Evolutionary conservation across 2,113 vertebrate genomes (phyloP).

Genomic region (Poicephalus gulielmi): DNA sequence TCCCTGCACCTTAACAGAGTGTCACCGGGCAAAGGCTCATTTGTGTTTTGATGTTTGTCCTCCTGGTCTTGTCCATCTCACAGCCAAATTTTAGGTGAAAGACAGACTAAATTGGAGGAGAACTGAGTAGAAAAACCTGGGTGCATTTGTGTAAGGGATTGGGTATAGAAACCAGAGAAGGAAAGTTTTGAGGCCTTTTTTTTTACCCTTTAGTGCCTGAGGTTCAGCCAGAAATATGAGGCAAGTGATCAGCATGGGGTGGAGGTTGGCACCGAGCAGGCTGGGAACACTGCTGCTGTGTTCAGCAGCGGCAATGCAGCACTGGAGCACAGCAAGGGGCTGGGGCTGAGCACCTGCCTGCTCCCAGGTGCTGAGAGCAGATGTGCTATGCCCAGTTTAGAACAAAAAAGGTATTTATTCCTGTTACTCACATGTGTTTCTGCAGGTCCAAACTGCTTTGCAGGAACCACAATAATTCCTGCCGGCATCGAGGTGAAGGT

Average conservation of each 20-base stretch:
- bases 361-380: not conserved
- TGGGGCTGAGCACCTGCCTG: not conserved
- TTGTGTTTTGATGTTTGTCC: not conserved
- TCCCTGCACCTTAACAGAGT: not conserved
- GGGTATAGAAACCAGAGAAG: not conserved
- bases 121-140: not conserved
- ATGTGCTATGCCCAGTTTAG: rapidly evolving
- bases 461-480: slow-evolving; percentile 97
- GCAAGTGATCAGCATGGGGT: rapidly evolving
- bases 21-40: not conserved
- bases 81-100: not conserved
- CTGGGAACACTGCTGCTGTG: not conserved
- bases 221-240: not conserved
- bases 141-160: not conserved
- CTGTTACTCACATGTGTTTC: not conserved
- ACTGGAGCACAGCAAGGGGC: not conserved
- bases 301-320: rapidly evolving
- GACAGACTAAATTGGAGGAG: not conserved
- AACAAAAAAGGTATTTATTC: not conserved
- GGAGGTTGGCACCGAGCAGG: not conserved
- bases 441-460: slow-evolving; percentile 99
- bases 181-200: not conserved
- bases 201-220: not conserved
- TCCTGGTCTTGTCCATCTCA: not conserved
- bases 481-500: slow-evolving; percentile 99